phyloP scores from a whole-genome alignment of 2,888 invertebrate species.

The Cordilura impudica region DNA sequence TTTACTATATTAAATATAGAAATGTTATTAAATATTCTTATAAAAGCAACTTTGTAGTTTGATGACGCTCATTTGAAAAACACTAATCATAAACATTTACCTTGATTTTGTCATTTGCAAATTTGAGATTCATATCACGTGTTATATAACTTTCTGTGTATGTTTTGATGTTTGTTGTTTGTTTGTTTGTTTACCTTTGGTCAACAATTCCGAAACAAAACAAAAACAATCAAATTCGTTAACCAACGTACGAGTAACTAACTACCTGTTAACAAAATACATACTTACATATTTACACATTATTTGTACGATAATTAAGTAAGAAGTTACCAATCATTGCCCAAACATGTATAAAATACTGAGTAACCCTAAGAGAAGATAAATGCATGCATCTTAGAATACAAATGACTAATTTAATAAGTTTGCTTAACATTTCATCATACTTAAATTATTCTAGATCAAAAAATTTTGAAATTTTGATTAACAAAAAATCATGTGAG shows the following conservation, averaged over 20 bases:
- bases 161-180: conserved; percentile 22
- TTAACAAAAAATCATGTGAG: too few species aligned
- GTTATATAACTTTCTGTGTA: conserved; percentile 41
- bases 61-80: background rate
- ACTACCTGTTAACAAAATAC: background rate
- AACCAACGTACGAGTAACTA: background rate
- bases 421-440: conserved; percentile 34
- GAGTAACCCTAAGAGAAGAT: background rate
- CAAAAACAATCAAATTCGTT: background rate
- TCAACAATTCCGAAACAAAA: conserved; percentile 6
- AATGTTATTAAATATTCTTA: too few species aligned
- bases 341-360: background rate
- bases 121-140: conserved; percentile 52
- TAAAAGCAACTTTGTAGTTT: background rate
- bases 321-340: conserved; percentile 27
- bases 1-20: background rate
- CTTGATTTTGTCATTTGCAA: background rate
- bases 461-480: background rate
- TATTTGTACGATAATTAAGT: conserved; percentile 56
- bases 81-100: background rate
- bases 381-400: background rate
- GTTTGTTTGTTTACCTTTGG: background rate
- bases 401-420: background rate
- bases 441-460: conserved; percentile 8
- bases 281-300: background rate